A percentile compares a stretch with the other conserved stretches of the same genome.
phyloP scores from a whole-genome alignment of 2,888 invertebrate genomes.

The Coleophora flavipennella region DNA sequence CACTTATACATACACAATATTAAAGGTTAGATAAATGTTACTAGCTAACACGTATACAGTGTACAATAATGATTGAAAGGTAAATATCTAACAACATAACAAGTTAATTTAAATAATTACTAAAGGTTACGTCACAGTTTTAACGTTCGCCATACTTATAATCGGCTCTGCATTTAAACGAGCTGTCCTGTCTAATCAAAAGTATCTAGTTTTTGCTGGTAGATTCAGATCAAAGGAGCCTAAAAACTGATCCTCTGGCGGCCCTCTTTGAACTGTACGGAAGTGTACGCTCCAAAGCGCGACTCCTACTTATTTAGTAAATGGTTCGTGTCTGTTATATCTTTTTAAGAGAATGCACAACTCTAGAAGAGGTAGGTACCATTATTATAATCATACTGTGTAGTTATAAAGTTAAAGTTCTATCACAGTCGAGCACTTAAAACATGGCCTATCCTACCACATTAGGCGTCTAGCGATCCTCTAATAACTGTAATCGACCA shows the following conservation, averaged over 20 bases:
- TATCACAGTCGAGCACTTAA: too few relatives aligned
- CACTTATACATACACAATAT: too few relatives aligned
- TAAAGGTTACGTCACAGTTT: too few relatives aligned
- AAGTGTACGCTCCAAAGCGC: constrained; percentile 28
- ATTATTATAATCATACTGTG: not conserved
- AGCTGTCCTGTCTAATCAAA: constrained; percentile 17
- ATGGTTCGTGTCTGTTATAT: constrained; percentile 15
- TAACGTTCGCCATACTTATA: too few relatives aligned
- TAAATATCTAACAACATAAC: too few relatives aligned
- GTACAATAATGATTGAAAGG: too few relatives aligned
- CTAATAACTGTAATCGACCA: too few relatives aligned
- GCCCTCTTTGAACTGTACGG: constrained; percentile 39
- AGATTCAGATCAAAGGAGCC: constrained; percentile 33
- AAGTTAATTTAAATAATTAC: too few relatives aligned
- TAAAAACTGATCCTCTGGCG: constrained; percentile 47
- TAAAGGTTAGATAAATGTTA: too few relatives aligned
- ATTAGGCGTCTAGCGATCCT: too few relatives aligned
- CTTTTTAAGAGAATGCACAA: constrained; percentile 10
- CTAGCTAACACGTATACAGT: too few relatives aligned
- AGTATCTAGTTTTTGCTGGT: constrained; percentile 23
- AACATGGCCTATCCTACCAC: too few relatives aligned
- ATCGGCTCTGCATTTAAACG: constrained; percentile 7
- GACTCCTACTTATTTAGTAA: constrained; percentile 37
- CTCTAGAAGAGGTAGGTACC: constrained; percentile 6
- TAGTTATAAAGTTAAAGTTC: not conserved